Percentiles rank a stretch among this genome's conserved stretches.
Conservation (phyloP, 2,113 vertebrate genomes). For the Merops nubicus region DNA sequence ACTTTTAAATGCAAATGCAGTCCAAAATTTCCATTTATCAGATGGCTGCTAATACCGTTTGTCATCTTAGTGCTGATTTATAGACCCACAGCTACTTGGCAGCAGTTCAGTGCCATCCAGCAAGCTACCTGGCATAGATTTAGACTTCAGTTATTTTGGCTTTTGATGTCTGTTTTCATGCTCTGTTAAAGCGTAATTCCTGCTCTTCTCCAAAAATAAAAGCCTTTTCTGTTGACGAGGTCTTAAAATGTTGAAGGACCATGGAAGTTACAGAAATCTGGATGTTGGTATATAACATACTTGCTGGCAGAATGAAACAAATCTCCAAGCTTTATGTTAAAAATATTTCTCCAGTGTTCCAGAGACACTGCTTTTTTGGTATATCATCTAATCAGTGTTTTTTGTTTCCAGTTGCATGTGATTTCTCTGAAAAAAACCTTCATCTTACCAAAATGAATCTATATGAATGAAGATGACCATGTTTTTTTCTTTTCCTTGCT, state of each 20-base stretch:
- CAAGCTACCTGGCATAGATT: background rate
- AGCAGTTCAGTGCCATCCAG: background rate
- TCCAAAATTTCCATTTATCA: background rate
- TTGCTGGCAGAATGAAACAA: background rate
- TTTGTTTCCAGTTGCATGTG: background rate
- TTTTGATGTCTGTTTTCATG: background rate
- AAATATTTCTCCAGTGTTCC: background rate
- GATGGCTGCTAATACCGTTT: background rate
- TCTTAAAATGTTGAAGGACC: background rate
- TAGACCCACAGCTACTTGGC: background rate
- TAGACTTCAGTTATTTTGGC: background rate
- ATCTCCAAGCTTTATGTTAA: background rate
- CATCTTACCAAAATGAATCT: background rate
- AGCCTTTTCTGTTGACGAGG: background rate
- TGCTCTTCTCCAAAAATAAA: background rate
- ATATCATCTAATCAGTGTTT: background rate
- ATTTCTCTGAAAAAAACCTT: slow-evolving; percentile 24
- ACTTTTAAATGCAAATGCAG: background rate
- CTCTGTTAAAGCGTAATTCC: background rate
- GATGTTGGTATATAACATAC: background rate
- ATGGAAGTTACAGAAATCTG: background rate
- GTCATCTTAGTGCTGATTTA: background rate
- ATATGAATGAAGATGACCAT: background rate
- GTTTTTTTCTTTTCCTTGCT: slow-evolving; percentile 31
- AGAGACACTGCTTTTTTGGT: background rate